Evolutionary conservation across 2,888 invertebrate species (phyloP), one percentile per base, ranked within the genome.

Genomic region (Tryphoninae sp.): DNA sequence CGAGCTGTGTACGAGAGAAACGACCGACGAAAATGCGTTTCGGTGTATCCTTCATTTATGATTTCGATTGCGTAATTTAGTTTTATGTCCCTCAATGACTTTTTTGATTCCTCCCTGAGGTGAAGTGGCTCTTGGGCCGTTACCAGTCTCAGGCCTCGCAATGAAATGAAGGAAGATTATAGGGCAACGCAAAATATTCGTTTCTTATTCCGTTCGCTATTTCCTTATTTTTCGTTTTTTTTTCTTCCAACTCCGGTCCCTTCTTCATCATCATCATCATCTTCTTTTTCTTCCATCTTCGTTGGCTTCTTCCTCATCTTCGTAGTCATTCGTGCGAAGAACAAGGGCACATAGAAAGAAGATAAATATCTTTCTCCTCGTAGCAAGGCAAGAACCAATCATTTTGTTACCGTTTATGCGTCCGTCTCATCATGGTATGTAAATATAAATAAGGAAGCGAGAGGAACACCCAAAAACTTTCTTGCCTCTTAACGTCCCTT

Each of bases 401-500:
- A 55, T 19, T 16, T 55, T 33, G 33, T 16, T 68, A 68, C 40
- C 68, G 68, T 59, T 19, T 77, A 68, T 9, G 49, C 53, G 68
- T 42, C 23, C 40, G 51, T 62, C 68, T 77, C 76, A 69, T 62
- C 69, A 59, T 23, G 19, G 45, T 69, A 77, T 69, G 77, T 62
- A 77, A 68, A 64, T 23, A 40, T 40, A 42, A 11, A 23, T 49
- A 65, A 65, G 13, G 65, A 64, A 53, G 59, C 51, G 59, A 51
- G 59, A 59, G 59, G 7, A 55, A 9, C 55, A 55, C 55, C 67
- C 19, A 4, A 59, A 69, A 85, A 85, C 82, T 82, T 82, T 77
- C 69, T 55, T 33, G 73, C 40, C 51, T 73, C 69, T 83, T 77
- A 80, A 80, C 78, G 72, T 71, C 59, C 75, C 72, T 80, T 82